A percentile compares a stretch with the other conserved stretches of the same genome.
These are phyloP conservation scores for Corythornis madagascariensis DNA, from an alignment of 2,113 vertebrate genomes.

Conservation along the genomic window DNA sequence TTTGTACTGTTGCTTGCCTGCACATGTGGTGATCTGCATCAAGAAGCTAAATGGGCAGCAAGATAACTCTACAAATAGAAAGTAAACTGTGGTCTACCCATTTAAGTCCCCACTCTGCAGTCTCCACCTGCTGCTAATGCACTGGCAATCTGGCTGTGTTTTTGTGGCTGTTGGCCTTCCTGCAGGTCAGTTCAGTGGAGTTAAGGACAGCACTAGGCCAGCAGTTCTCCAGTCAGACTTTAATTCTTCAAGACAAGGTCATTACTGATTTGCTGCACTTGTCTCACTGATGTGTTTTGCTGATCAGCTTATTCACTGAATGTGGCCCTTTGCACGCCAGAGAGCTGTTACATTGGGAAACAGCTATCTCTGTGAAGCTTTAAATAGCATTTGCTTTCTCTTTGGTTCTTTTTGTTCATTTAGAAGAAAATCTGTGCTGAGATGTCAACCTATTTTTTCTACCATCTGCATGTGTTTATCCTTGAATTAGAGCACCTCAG, in stretches of 20 bases:
- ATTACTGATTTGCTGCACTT: slow-evolving; percentile 40
- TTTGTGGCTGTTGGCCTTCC: neutral
- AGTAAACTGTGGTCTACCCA: neutral
- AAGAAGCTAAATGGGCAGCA: neutral
- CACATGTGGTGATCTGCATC: rapidly evolving
- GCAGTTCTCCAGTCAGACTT: slow-evolving; percentile 9
- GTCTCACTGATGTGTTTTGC: slow-evolving; percentile 22
- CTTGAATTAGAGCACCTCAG: neutral
- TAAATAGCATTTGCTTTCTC: slow-evolving; percentile 6
- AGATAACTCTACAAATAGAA: neutral
- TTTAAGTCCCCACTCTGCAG: neutral
- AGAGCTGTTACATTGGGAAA: slow-evolving; percentile 41
- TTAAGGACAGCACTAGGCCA: neutral
- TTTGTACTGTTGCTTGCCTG: neutral
- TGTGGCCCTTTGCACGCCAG: slow-evolving; percentile 22
- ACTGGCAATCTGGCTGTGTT: neutral
- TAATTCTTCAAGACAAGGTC: slow-evolving; percentile 47
- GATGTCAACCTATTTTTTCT: slow-evolving; percentile 59
- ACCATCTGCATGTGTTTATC: slow-evolving; percentile 41
- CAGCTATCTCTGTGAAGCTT: slow-evolving; percentile 49
- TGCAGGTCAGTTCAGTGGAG: neutral
- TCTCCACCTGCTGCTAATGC: rapidly evolving
- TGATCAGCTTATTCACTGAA: slow-evolving; percentile 20
- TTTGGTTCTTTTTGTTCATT: neutral
- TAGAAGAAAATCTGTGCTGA: slow-evolving; percentile 46